These are phyloP conservation scores for Myrmecophaga tridactyla DNA, from an alignment of 2,113 vertebrate genomes.

Conservation along the genomic window DNA sequence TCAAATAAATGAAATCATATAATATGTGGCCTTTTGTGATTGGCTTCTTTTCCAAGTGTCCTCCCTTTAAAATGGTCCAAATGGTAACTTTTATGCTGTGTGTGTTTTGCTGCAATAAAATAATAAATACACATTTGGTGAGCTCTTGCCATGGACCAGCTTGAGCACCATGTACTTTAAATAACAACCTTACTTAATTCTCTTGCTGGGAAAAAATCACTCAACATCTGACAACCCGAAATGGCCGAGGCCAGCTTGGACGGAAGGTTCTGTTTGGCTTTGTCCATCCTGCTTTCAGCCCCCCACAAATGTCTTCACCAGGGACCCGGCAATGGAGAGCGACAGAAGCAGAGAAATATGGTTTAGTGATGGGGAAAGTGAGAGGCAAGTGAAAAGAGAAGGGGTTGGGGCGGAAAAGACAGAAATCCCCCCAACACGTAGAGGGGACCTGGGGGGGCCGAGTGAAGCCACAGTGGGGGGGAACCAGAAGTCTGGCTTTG, in stretches of 20 bases:
- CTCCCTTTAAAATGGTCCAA: not conserved
- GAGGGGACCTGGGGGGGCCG: too few species aligned
- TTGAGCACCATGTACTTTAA: not conserved
- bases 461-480: rapidly evolving
- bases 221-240: not conserved
- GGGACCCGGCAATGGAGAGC: not conserved
- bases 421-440: not conserved
- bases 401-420: too few species aligned
- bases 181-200: not conserved
- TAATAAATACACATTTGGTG: not conserved
- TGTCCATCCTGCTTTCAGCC: not conserved
- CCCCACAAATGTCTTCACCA: not conserved
- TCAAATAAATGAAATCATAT: not conserved
- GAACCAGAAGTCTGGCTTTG: not conserved
- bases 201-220: not conserved
- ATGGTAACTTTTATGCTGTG: not conserved
- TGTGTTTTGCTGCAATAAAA: not conserved
- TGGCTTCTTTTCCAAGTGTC: not conserved
- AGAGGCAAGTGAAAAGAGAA: not conserved
- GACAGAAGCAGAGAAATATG: not conserved
- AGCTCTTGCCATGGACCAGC: not conserved
- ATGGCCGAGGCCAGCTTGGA: rapidly evolving
- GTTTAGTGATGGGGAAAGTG: not conserved
- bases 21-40: too few species aligned
- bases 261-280: too few species aligned